These are phyloP conservation scores for Asbolus verrucosus DNA, from an alignment of 1,140 invertebrate species.

Conservation along the genomic window DNA sequence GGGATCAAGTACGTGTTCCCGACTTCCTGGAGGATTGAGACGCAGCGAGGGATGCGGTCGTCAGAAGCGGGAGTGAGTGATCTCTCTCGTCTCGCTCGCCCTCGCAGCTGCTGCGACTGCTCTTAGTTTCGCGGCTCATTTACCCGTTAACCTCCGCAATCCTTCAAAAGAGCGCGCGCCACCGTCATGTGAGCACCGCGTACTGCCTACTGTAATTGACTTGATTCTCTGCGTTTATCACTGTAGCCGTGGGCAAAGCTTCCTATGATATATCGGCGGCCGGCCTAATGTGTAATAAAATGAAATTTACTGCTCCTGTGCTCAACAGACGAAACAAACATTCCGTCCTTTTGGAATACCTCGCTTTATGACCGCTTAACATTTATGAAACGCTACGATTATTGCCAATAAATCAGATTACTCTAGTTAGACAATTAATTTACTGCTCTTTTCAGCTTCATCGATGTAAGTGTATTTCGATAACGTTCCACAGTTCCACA, in stretches of 20 bases:
- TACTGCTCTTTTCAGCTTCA: not conserved
- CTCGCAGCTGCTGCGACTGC: slow-evolving; percentile 24
- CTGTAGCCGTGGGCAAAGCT: slow-evolving; percentile 11
- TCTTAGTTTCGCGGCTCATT: slow-evolving; percentile 30
- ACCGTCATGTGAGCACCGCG: slow-evolving; percentile 18
- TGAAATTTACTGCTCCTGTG: slow-evolving; percentile 26
- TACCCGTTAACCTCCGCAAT: slow-evolving; percentile 24
- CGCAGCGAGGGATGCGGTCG: not conserved
- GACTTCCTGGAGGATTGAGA: slow-evolving; percentile 26
- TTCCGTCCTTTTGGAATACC: slow-evolving; percentile 15
- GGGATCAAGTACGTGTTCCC: slow-evolving; percentile 36
- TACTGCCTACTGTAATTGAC: slow-evolving; percentile 29
- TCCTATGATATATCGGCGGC: slow-evolving; percentile 30
- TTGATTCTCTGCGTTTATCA: slow-evolving; percentile 33
- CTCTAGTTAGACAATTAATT: slow-evolving; percentile 10
- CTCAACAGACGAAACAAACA: slow-evolving; percentile 26
- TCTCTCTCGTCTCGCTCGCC: slow-evolving; percentile 6
- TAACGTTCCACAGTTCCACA: no score
- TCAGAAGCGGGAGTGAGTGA: not conserved
- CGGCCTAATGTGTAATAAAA: slow-evolving; percentile 30
- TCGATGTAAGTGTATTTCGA: no score
- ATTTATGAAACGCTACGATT: slow-evolving; percentile 18
- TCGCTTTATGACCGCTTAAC: slow-evolving; percentile 17
- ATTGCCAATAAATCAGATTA: slow-evolving; percentile 27
- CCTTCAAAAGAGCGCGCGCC: slow-evolving; percentile 27